These are phyloP conservation scores for Fopius arisanus DNA, from an alignment of 1,140 invertebrate genomes.

Conservation along the genomic window DNA sequence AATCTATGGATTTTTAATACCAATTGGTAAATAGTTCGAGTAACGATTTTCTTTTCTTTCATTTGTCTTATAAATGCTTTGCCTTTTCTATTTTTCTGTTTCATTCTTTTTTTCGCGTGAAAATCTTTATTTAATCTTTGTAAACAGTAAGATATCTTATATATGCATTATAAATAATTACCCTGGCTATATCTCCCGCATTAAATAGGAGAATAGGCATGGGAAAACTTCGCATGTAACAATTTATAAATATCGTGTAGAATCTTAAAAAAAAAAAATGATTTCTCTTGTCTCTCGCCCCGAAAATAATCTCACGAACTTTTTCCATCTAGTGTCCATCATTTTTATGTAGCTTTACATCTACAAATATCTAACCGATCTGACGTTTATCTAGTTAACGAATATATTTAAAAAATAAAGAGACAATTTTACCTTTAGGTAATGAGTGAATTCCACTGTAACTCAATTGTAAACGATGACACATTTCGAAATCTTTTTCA, in stretches of 20 bases:
- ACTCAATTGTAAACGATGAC: conserved; percentile 36
- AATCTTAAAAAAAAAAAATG: conserved; percentile 32
- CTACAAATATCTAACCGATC: conserved; percentile 9
- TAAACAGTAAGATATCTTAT: conserved; percentile 37
- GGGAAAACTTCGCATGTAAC: conserved; percentile 20
- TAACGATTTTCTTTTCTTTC: not conserved
- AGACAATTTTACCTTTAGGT: not conserved
- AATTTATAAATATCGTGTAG: conserved; percentile 46
- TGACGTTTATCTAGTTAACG: conserved; percentile 1
- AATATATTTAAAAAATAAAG: not conserved
- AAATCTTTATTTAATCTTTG: conserved; percentile 28
- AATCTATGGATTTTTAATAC: conserved; percentile 51
- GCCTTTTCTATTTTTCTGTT: conserved; percentile 14
- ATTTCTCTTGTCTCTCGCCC: not conserved
- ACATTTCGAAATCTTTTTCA: conserved; percentile 59
- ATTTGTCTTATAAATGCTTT: not conserved
- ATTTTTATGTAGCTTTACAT: conserved; percentile 11
- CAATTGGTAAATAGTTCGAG: conserved; percentile 14
- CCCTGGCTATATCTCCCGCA: not conserved
- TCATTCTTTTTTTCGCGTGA: conserved; percentile 15
- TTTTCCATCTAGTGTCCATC: conserved; percentile 5
- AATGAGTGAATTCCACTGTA: conserved; percentile 34
- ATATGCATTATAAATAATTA: conserved; percentile 37
- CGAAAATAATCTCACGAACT: not conserved
- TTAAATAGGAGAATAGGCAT: conserved; percentile 31